Percentiles rank a stretch among this genome's conserved stretches.
These are phyloP conservation scores for Syngnathus typhle DNA, from an alignment of 2,113 vertebrate species.

Conservation along the genomic window DNA sequence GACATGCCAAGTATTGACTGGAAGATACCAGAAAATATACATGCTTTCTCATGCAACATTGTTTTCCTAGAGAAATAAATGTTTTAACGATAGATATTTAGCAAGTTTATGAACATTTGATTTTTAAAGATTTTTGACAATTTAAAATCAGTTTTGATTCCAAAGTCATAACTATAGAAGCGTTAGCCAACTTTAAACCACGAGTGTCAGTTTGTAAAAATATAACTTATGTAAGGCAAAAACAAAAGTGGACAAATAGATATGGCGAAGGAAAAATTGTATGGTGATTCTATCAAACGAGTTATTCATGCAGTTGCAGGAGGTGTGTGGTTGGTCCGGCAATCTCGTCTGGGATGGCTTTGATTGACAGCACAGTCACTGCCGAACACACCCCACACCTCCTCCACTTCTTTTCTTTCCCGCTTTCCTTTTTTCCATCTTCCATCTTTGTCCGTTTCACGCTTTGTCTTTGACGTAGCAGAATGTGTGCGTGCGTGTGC, in stretches of 20 bases:
- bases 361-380: slow-evolving; percentile 60
- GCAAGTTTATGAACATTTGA: background rate
- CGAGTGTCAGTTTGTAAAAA: background rate
- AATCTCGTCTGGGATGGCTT: slow-evolving; percentile 48
- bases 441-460: slow-evolving; percentile 61
- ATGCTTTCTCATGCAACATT: background rate
- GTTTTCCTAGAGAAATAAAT: background rate
- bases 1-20: background rate
- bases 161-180: background rate
- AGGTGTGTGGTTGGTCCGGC: slow-evolving; percentile 30
- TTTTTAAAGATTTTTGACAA: background rate
- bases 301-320: slow-evolving; percentile 3
- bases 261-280: background rate
- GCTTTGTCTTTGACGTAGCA: slow-evolving; percentile 57
- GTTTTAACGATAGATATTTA: too few species aligned
- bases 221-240: background rate
- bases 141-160: background rate
- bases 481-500: slow-evolving; percentile 53
- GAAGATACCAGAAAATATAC: slow-evolving; percentile 17
- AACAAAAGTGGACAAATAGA: background rate
- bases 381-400: slow-evolving; percentile 25
- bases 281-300: too few species aligned
- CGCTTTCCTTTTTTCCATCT: slow-evolving; percentile 39
- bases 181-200: background rate
- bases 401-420: slow-evolving; percentile 44